Percentiles rank a stretch among this genome's conserved stretches.
Evolutionary conservation across 2,888 invertebrate genomes (phyloP).

Genomic region (Pyrgus malvae): DNA sequence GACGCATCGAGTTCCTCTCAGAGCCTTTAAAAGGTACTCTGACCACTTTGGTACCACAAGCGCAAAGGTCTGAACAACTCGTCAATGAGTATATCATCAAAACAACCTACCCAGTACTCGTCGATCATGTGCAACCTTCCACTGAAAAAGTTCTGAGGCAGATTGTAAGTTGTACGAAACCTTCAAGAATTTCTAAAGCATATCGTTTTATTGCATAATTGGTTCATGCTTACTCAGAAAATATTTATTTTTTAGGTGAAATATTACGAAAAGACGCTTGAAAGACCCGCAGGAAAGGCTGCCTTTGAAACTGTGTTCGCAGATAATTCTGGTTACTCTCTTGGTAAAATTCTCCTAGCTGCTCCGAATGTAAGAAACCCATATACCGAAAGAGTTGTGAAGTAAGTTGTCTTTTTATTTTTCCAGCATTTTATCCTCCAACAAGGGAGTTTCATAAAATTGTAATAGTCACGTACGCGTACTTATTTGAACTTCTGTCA

Average conservation of each 20-base stretch:
- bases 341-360: conserved; percentile 90
- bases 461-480: too few species aligned
- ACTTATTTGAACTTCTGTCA: too few species aligned
- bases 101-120: conserved; percentile 67
- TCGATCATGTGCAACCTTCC: conserved; percentile 66
- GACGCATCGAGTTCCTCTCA: conserved; percentile 70
- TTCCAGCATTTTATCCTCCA: too few species aligned
- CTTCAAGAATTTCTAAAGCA: too few species aligned
- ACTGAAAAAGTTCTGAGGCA: conserved; percentile 70
- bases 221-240: too few species aligned
- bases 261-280: conserved; percentile 93
- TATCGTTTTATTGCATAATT: too few species aligned
- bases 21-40: conserved; percentile 66
- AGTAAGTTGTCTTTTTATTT: conserved; percentile 50
- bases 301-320: conserved; percentile 92
- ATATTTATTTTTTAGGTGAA: conserved; percentile 82
- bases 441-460: too few species aligned
- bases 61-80: conserved; percentile 63
- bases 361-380: conserved; percentile 88
- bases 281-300: conserved; percentile 89
- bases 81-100: conserved; percentile 71
- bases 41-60: conserved; percentile 59
- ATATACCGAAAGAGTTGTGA: conserved; percentile 90
- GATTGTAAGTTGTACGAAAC: conserved; percentile 51
- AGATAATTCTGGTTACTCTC: conserved; percentile 83